phyloP scores from a whole-genome alignment of 2,797 vertebrate genomes.

The Euphonia xanthogaster region DNA sequence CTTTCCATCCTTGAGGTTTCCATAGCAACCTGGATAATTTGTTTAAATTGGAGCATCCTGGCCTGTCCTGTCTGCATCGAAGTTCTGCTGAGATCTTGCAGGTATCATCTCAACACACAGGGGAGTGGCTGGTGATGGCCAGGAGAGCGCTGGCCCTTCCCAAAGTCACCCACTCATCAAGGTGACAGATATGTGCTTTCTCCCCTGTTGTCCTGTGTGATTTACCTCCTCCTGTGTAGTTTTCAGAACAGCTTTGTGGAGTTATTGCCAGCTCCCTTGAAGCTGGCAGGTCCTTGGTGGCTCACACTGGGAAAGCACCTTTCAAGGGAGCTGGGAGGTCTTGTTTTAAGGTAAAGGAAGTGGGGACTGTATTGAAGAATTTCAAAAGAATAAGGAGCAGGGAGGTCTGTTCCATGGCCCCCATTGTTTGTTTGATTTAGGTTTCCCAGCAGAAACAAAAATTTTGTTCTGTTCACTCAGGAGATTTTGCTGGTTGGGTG shows the following conservation, averaged over 20 bases:
- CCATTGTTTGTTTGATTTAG: not conserved
- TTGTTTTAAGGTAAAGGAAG: not conserved
- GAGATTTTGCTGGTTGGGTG: not conserved
- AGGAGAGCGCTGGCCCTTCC: accelerated
- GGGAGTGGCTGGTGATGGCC: not conserved
- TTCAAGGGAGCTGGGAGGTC: not conserved
- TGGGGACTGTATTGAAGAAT: not conserved
- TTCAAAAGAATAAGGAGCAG: not conserved
- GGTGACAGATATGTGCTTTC: not conserved
- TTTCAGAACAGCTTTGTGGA: not conserved
- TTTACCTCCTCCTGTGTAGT: not conserved
- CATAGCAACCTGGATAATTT: conserved; percentile 58
- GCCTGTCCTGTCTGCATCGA: not conserved
- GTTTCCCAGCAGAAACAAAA: not conserved
- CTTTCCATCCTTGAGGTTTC: conserved; percentile 59
- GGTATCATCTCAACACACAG: not conserved
- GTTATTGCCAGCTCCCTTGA: not conserved
- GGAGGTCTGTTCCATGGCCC: not conserved
- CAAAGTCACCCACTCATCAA: not conserved
- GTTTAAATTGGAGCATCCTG: conserved; percentile 6
- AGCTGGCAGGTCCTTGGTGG: not conserved
- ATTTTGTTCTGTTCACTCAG: not conserved
- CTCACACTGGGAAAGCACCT: accelerated
- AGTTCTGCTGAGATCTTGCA: not conserved
- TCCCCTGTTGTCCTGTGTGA: not conserved